Evolutionary conservation across 2,113 vertebrate species (phyloP), one percentile per base, ranked within the genome.

Genomic region (Phylloscopus whistleri): DNA sequence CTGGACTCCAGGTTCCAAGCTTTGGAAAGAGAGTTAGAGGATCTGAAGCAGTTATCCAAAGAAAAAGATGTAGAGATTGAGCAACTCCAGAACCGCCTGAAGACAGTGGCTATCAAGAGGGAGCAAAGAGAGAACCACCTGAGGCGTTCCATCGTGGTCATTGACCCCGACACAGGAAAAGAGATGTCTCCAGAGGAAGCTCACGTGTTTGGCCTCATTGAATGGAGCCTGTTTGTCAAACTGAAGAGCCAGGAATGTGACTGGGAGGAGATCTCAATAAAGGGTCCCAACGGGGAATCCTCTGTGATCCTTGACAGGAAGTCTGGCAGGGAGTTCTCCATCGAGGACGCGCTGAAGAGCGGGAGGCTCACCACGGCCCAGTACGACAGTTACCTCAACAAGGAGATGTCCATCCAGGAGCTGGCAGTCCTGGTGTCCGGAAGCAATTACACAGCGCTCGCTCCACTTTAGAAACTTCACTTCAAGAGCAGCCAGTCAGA

Each of bases 141-240:
- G 64, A 98, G 98, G 20, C 98, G 99, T 33, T 99, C 99, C 76
- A 99, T 99, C 0, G 99, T 99, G 21, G 98, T 99, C 95, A 99
- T 99, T 5, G 99, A 99, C 92, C 99, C 99, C 0, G 99, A 99
- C 64, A 98, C 99, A 0, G 99, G 99, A 41, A 99, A 98, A 22
- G 99, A 99, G 97, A 99, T 99, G 98, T 98, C 98, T 70, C 99
- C 99, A 0, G 98, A 99, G 94, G 99, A 99, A 96, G 99, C 99
- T 53, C 99, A 98, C n/a, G 98, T 98, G 13, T 96, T 98, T 0
- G 99, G 99, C 33, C 98, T 99, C 93, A 99, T 99, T 12, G 99
- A 99, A 81, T 99, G 99, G 99, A 99, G 98, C 95, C 99, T 99
- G 98, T 99, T 99, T 24, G 98, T 99, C 94, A 99, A 99, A 93